A percentile compares a stretch with the other conserved stretches of the same genome.
These are phyloP conservation scores for Gryllus longicercus DNA, from an alignment of 2,888 invertebrate genomes.

Conservation along the genomic window DNA sequence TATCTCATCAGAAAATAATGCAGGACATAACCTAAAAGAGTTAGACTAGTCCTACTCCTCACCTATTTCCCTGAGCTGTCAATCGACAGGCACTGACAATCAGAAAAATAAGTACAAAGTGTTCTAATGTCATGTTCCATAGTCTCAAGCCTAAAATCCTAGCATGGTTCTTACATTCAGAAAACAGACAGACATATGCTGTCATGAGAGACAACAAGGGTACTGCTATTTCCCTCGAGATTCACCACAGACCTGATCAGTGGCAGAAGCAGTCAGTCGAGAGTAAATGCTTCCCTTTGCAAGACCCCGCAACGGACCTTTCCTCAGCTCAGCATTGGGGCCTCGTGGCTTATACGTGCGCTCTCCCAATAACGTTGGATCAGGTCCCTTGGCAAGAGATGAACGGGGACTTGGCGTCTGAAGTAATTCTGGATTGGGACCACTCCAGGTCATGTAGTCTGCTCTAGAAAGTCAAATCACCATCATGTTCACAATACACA, in stretches of 20 bases:
- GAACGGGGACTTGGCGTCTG: constrained; percentile 48
- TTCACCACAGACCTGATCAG: constrained; percentile 27
- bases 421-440: constrained; percentile 65
- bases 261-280: constrained; percentile 50
- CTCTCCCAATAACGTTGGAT: constrained; percentile 49
- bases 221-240: constrained; percentile 35
- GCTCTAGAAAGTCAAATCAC: constrained; percentile 52
- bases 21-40: too few species aligned
- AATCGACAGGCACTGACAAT: neutral
- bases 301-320: constrained; percentile 67
- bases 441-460: constrained; percentile 81
- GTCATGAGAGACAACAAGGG: constrained; percentile 29
- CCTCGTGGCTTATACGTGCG: constrained; percentile 59
- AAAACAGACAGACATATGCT: neutral
- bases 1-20: too few species aligned
- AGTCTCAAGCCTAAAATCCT: neutral
- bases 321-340: constrained; percentile 62
- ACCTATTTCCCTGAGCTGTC: neutral
- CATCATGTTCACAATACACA: too few species aligned
- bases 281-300: constrained; percentile 78
- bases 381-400: constrained; percentile 55
- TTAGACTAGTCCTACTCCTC: too few species aligned
- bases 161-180: neutral
- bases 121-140: neutral
- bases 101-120: neutral